A percentile compares a stretch with the other conserved stretches of the same genome.
These are phyloP conservation scores for Jacana jacana DNA, from an alignment of 2,113 vertebrate species.

Conservation along the genomic window DNA sequence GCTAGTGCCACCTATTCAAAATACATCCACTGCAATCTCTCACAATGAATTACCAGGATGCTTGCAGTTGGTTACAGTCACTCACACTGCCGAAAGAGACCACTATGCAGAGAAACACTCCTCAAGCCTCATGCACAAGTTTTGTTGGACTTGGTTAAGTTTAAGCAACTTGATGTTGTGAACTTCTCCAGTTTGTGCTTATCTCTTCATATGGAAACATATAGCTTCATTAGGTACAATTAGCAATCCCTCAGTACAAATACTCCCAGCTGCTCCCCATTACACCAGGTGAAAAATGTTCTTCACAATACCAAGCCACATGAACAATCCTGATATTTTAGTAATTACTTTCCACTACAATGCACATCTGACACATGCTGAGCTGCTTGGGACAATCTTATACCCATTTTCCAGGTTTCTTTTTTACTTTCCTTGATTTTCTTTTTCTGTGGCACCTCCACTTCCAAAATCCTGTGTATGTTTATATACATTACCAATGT, in stretches of 20 bases:
- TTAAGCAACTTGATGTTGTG: background rate
- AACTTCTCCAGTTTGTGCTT: background rate
- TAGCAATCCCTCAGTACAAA: background rate
- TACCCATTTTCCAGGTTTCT: background rate
- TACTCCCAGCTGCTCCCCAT: background rate
- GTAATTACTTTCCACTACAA: slow-evolving; percentile 28
- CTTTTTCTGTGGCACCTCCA: background rate
- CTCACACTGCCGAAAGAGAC: background rate
- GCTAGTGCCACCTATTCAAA: background rate
- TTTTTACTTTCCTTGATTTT: background rate
- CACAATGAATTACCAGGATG: background rate
- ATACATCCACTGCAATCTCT: rapidly evolving
- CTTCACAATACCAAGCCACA: slow-evolving; percentile 14
- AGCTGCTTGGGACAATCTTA: background rate
- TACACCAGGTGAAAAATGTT: slow-evolving; percentile 25
- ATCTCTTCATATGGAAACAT: background rate
- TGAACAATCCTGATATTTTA: slow-evolving; percentile 23
- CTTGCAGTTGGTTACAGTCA: background rate
- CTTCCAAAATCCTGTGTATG: slow-evolving; percentile 23
- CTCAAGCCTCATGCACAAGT: background rate
- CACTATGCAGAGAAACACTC: background rate
- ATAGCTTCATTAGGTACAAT: background rate
- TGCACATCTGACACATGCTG: background rate
- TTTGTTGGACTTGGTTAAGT: background rate
- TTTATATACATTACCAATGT: background rate